Conservation (phyloP, 92 coral and sea anemone species). For the Epizoanthus ramosus region DNA sequence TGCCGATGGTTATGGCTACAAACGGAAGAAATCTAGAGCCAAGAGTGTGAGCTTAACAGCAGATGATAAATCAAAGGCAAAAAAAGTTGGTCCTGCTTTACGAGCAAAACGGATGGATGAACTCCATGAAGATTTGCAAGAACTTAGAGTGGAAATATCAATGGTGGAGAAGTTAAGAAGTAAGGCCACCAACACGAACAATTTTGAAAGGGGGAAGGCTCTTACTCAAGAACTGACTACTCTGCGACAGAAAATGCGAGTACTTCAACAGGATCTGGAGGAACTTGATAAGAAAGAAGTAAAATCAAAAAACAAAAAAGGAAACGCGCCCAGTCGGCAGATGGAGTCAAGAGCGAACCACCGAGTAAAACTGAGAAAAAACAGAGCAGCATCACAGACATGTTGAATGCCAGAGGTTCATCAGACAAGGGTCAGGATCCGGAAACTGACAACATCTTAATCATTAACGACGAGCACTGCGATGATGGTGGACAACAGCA, state of each 20-base stretch:
- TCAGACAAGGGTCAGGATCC: too few species aligned
- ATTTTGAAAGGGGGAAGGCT: constrained; percentile 54
- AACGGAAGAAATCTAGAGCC: constrained; percentile 56
- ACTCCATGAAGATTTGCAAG: constrained; percentile 62
- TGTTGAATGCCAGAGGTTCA: too few species aligned
- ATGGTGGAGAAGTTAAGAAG: constrained; percentile 47
- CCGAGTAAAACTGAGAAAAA: too few species aligned
- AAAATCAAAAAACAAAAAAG: constrained; percentile 55
- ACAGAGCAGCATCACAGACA: too few species aligned
- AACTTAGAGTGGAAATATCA: constrained; percentile 49
- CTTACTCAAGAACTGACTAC: constrained; percentile 57
- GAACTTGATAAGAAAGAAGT: constrained; percentile 49
- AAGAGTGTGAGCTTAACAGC: constrained; percentile 36
- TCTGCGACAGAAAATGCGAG: constrained; percentile 49
- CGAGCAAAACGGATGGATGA: constrained; percentile 50
- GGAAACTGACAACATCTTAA: too few species aligned
- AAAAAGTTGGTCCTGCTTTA: constrained; percentile 56
- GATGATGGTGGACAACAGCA: too few species aligned
- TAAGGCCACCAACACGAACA: constrained; percentile 49
- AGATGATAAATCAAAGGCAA: constrained; percentile 14
- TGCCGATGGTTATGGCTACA: constrained; percentile 61
- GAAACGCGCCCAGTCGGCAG: too few species aligned
- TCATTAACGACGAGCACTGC: too few species aligned
- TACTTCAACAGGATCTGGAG: constrained; percentile 49
- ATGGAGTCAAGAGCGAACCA: too few species aligned